These are phyloP conservation scores for Galeopsomyia nigrocyanea DNA, from an alignment of 2,888 invertebrate species.

Conservation along the genomic window DNA sequence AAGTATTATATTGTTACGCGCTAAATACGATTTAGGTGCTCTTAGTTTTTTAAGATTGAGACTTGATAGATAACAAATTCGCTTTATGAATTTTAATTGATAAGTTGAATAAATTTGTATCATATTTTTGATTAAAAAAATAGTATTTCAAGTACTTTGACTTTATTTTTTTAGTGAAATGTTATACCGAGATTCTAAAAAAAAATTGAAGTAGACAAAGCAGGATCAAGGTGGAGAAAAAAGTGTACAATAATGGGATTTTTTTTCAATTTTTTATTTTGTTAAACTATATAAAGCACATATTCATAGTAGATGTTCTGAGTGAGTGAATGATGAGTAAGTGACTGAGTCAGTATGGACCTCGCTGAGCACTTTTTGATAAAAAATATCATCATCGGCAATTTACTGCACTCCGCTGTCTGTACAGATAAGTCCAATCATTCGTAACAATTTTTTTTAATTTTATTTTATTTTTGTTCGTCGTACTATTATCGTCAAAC, in stretches of 20 bases:
- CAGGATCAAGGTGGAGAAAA: slow-evolving; percentile 2
- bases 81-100: too few relatives aligned
- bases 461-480: slow-evolving; percentile 1
- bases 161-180: too few relatives aligned
- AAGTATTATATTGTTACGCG: neutral
- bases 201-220: neutral
- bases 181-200: neutral
- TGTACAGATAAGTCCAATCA: slow-evolving; percentile 7
- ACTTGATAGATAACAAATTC: too few relatives aligned
- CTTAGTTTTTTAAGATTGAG: neutral
- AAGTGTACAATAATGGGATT: slow-evolving; percentile 9
- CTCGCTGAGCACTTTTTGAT: slow-evolving; percentile 59
- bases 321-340: slow-evolving; percentile 57
- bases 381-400: slow-evolving; percentile 54
- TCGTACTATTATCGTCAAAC: slow-evolving; percentile 1
- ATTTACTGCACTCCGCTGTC: slow-evolving; percentile 42
- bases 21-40: neutral
- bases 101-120: neutral
- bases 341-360: slow-evolving; percentile 56
- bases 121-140: too few relatives aligned
- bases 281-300: slow-evolving; percentile 62
- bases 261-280: slow-evolving; percentile 46
- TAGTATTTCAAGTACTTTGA: too few relatives aligned
- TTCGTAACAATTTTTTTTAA: slow-evolving; percentile 10
- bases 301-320: slow-evolving; percentile 59